A percentile compares a stretch with the other conserved stretches of the same genome.
phyloP scores from a whole-genome alignment of 2,113 vertebrate genomes.

The Varanus salvator region DNA sequence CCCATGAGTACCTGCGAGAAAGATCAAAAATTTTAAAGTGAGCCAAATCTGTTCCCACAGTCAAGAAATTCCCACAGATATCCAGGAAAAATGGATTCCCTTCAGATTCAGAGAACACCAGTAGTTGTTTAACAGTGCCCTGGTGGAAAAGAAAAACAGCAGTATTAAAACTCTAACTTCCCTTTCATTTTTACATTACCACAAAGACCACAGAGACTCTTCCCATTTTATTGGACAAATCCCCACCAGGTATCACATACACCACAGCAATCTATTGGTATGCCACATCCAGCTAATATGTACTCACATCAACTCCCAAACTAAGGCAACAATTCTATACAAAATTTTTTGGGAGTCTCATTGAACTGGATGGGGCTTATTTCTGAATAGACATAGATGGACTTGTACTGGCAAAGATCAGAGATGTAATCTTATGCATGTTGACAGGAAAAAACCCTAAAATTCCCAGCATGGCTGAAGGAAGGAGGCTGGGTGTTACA shows the following conservation, averaged over 20 bases:
- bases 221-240: neutral
- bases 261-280: neutral
- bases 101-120: constrained; percentile 89
- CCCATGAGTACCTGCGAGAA: constrained; percentile 86
- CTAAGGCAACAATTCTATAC: neutral
- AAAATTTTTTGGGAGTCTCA: no score
- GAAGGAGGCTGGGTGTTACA: no score
- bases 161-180: neutral
- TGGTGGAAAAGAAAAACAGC: constrained; percentile 55
- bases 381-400: no score
- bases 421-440: no score
- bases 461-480: no score
- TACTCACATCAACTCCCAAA: no score
- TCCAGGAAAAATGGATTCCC: constrained; percentile 89
- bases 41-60: constrained; percentile 90
- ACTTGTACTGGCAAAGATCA: no score
- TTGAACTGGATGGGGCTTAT: no score
- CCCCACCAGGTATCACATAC: neutral
- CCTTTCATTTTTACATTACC: neutral
- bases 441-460: no score
- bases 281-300: no score
- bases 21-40: constrained; percentile 94
- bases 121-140: constrained; percentile 96
- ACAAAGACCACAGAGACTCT: neutral
- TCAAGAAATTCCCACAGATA: constrained; percentile 89